These are phyloP conservation scores for Delichon dasypus DNA, from an alignment of 2,797 vertebrate genomes.

Conservation along the genomic window DNA sequence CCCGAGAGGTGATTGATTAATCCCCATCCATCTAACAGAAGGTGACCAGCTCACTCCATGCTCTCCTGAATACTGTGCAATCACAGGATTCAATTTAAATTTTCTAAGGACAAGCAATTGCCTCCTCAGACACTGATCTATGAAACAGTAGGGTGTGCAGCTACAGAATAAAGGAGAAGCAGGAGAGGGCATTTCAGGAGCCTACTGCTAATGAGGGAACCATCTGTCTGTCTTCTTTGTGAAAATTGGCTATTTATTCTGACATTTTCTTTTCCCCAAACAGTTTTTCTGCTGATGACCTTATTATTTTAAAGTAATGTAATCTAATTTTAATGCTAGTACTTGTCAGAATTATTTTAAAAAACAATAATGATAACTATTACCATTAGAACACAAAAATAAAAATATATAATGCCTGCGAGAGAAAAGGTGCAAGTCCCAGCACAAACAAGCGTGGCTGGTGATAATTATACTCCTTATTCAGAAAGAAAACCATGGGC, in stretches of 20 bases:
- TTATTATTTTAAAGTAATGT: constrained; percentile 23
- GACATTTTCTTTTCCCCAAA: constrained; percentile 4
- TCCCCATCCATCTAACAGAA: neutral
- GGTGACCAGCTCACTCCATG: neutral
- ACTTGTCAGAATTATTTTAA: neutral
- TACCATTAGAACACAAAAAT: neutral
- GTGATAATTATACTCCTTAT: constrained; percentile 44
- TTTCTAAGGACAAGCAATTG: neutral
- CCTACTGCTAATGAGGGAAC: constrained; percentile 26
- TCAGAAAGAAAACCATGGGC: neutral
- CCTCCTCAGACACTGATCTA: constrained; percentile 1
- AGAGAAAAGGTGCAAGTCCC: neutral
- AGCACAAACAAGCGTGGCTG: neutral
- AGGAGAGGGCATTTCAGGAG: constrained; percentile 11
- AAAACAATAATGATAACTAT: neutral
- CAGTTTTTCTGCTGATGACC: neutral
- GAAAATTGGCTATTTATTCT: constrained; percentile 44
- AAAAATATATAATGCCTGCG: neutral
- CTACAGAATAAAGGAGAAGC: constrained; percentile 13
- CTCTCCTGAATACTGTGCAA: neutral
- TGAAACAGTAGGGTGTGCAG: neutral
- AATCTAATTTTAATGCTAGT: constrained; percentile 13
- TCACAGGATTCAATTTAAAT: neutral
- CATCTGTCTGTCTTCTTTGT: constrained; percentile 42
- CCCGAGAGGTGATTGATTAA: neutral